Evolutionary conservation across 1,140 invertebrate genomes (phyloP), one percentile per base, ranked within the genome.

Genomic region (Drosophila albomicans): DNA sequence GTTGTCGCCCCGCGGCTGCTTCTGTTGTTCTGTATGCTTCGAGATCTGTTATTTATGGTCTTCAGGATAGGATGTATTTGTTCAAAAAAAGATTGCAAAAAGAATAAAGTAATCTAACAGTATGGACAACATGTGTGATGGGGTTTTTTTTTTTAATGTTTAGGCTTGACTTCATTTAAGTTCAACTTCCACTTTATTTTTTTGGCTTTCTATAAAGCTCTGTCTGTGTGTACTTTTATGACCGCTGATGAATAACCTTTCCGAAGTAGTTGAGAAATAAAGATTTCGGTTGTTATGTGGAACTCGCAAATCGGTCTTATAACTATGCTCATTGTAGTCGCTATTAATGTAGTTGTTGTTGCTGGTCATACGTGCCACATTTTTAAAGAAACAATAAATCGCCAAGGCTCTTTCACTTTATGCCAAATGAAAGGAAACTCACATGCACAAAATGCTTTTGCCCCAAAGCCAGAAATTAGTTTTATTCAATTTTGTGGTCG

Each of bases 301-400:
- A 70, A 71, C 52, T 70, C 58, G 7, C n/a, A 51, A 52, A 43
- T 75, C 16, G 8, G 35, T 11, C 62, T 64, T 63, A 63, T 41
- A 69, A 35, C 57, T 25, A 62, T 46, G 64, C 54, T 52, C 8
- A 58, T 32, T 67, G 52, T 52, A 73, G 35, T 41, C 41, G n/a
- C 20, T 54, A 38, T 54, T 54, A 61, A 28, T 52, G 61, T 49
- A 56, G 10, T 63, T 57, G 32, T 58, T 57, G 43, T 11, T 56
- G 52, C 58, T 51, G 56, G 45, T 61, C 69, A 63, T 73, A 64
- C 65, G 65, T 63, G 66, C 57, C 54, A 25, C 20, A 43, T 11
- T 54, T 78, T 86, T 65, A 45, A 71, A 25, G 20, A 81, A 74
- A 69, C 76, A 74, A 81, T 78, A 81, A 78, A 80, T 81, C 52